These are phyloP conservation scores for Tenthredo amoena DNA, from an alignment of 2,888 invertebrate genomes.

Conservation along the genomic window DNA sequence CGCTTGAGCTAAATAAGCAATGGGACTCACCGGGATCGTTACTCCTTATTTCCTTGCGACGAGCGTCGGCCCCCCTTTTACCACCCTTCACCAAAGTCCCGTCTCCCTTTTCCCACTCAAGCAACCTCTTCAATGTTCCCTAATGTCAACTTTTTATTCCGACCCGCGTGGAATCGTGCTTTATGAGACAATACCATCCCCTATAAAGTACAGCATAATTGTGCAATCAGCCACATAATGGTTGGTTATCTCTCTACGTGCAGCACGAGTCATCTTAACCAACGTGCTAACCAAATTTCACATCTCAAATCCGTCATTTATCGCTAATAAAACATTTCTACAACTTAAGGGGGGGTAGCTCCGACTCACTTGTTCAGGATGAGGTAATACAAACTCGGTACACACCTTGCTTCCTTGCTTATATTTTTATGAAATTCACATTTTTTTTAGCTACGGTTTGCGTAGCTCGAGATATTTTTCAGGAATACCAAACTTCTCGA, in stretches of 20 bases:
- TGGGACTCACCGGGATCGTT: conserved; percentile 55
- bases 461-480: neutral
- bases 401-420: neutral
- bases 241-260: conserved; percentile 53
- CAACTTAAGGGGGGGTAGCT: neutral
- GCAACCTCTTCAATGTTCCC: conserved; percentile 54
- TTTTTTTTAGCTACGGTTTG: neutral
- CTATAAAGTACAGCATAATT: conserved; percentile 56
- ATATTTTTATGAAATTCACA: neutral
- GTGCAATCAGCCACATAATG: conserved; percentile 54
- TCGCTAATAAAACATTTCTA: neutral
- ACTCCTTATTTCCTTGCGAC: conserved; percentile 52
- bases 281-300: conserved; percentile 33
- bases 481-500: neutral
- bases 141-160: conserved; percentile 56
- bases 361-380: neutral
- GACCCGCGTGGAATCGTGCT: conserved; percentile 54
- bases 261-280: conserved; percentile 8
- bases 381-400: neutral
- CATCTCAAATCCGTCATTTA: neutral
- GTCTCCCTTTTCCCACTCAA: conserved; percentile 54
- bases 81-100: conserved; percentile 39
- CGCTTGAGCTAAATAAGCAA: conserved; percentile 55
- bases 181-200: conserved; percentile 56
- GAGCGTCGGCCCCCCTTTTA: conserved; percentile 27